These are phyloP conservation scores for Urophycis tenuis DNA, from an alignment of 2,797 vertebrate genomes.

Conservation along the genomic window DNA sequence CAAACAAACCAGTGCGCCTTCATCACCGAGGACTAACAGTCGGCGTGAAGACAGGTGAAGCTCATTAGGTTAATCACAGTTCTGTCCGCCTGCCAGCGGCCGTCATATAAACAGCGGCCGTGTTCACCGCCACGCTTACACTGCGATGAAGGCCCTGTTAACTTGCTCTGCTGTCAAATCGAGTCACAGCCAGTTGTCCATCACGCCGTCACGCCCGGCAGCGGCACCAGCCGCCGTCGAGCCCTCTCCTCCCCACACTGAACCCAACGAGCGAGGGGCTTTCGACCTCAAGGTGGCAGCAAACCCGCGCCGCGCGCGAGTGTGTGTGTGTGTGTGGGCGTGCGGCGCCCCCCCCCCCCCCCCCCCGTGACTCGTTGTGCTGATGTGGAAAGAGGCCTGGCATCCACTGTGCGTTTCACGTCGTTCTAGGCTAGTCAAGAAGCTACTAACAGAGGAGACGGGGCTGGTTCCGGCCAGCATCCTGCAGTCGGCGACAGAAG, in stretches of 20 bases:
- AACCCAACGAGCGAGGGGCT: background rate
- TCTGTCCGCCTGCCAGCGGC: background rate
- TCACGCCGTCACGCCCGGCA: background rate
- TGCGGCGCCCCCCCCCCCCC: too few species aligned
- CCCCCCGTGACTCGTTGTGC: too few species aligned
- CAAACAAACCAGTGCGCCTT: background rate
- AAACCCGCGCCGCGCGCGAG: background rate
- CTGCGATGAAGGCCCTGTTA: background rate
- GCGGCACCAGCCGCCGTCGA: background rate
- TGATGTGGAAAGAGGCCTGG: background rate
- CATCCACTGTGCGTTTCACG: slow-evolving; percentile 35
- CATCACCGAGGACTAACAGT: background rate
- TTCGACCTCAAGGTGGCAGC: background rate
- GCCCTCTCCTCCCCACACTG: too few species aligned
- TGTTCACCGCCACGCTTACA: background rate
- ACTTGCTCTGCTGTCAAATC: background rate
- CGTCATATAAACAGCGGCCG: background rate
- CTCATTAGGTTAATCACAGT: background rate
- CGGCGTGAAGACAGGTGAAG: background rate
- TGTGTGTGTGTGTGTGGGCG: background rate
- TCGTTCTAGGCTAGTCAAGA: slow-evolving; percentile 77
- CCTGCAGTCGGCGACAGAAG: slow-evolving; percentile 69
- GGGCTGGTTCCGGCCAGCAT: slow-evolving; percentile 69
- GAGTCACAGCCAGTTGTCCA: background rate
- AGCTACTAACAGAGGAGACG: slow-evolving; percentile 73